A percentile compares a stretch with the other conserved stretches of the same genome.
These are phyloP conservation scores for Pleuronectes platessa DNA, from an alignment of 2,113 vertebrate species.

Conservation along the genomic window DNA sequence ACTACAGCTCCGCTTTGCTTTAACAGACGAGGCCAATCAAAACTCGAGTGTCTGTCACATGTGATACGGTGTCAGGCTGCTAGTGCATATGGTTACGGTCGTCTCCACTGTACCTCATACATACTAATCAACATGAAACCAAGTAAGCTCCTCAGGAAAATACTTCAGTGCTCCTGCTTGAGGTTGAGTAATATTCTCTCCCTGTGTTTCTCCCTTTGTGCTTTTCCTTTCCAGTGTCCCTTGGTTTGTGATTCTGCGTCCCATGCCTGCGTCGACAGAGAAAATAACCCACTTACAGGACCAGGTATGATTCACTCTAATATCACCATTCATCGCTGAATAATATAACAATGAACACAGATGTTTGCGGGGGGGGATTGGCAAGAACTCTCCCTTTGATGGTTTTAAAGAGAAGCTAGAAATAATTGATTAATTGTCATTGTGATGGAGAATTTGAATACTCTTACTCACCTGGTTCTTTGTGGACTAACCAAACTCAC, in stretches of 20 bases:
- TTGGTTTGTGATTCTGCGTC: constrained; percentile 88
- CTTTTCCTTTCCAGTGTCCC: constrained; percentile 84
- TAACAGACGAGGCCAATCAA: not conserved
- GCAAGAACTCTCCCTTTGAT: not conserved
- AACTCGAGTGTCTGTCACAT: not conserved
- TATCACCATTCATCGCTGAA: constrained; percentile 15
- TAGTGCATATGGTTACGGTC: not conserved
- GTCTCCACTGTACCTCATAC: not conserved
- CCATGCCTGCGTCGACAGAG: constrained; percentile 81
- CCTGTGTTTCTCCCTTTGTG: constrained; percentile 19
- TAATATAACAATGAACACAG: not conserved
- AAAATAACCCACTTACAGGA: constrained; percentile 88
- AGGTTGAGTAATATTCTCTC: not conserved
- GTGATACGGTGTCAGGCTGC: not conserved
- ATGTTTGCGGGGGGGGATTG: not conserved
- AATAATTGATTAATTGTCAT: not conserved
- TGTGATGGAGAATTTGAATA: not conserved
- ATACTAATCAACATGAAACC: constrained; percentile 1
- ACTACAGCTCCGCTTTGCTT: no score
- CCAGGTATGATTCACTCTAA: constrained; percentile 82
- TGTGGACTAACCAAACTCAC: constrained; percentile 1
- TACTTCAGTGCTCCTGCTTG: not conserved
- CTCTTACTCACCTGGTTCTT: not conserved
- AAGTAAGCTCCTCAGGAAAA: not conserved
- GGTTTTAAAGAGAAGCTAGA: not conserved